Evolutionary conservation across 2,797 vertebrate species (phyloP).

Genomic region (Intellagama lesueurii): DNA sequence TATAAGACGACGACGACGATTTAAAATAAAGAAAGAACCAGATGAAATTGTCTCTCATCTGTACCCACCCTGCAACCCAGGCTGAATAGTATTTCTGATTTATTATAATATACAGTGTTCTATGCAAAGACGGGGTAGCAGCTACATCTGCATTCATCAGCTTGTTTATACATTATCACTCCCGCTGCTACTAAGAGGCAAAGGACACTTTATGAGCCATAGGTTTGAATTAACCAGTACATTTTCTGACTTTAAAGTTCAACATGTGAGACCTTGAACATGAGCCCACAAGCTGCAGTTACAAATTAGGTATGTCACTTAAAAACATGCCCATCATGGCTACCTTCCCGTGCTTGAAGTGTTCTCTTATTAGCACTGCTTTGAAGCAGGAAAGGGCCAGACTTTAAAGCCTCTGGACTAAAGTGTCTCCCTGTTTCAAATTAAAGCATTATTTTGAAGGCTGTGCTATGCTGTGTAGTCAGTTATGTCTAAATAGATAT

Average conservation of each 20-base stretch:
- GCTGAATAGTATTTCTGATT: not conserved
- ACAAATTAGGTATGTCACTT: slow-evolving; percentile 57
- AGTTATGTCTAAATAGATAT: slow-evolving; percentile 53
- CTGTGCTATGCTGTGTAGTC: slow-evolving; percentile 22
- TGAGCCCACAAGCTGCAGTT: slow-evolving; percentile 29
- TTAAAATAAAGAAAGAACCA: too few species aligned
- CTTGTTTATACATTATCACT: not conserved
- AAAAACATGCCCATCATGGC: slow-evolving; percentile 43
- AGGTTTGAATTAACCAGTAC: slow-evolving; percentile 29
- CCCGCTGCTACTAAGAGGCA: not conserved
- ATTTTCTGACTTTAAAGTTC: slow-evolving; percentile 42
- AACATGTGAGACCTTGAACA: slow-evolving; percentile 22
- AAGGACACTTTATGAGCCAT: not conserved
- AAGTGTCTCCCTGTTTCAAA: slow-evolving; percentile 53
- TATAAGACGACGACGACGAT: too few species aligned
- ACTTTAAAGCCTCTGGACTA: slow-evolving; percentile 56
- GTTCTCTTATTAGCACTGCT: slow-evolving; percentile 55
- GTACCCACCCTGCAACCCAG: too few species aligned
- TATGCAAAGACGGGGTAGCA: not conserved
- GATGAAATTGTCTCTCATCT: too few species aligned
- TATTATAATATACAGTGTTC: not conserved
- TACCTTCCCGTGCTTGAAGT: slow-evolving; percentile 31
- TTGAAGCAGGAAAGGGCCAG: slow-evolving; percentile 39
- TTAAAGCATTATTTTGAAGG: slow-evolving; percentile 60
- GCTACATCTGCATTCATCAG: not conserved